Conservation (phyloP, 2,888 invertebrate genomes). For the Pimpla rufipes region DNA sequence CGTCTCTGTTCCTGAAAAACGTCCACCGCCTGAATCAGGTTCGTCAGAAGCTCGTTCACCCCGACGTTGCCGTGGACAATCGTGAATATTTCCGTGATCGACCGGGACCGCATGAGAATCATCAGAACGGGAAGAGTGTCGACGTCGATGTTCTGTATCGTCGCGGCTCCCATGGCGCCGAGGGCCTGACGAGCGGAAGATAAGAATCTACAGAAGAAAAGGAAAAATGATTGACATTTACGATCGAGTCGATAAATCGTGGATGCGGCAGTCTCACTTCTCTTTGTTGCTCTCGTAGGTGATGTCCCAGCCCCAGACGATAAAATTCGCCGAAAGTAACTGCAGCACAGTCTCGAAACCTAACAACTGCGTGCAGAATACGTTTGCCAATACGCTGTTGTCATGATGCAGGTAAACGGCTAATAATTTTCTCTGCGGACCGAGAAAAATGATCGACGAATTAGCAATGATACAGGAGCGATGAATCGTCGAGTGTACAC, state of each 20-base stretch:
- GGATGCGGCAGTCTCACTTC: conserved; percentile 86
- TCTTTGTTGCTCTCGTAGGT: conserved; percentile 95
- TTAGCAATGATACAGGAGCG: too few relatives aligned
- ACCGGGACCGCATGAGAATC: conserved; percentile 94
- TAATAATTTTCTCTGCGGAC: conserved; percentile 93
- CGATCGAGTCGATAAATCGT: conserved; percentile 8
- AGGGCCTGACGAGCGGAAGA: conserved; percentile 91
- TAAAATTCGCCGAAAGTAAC: conserved; percentile 95
- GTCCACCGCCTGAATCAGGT: conserved; percentile 95
- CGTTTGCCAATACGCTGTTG: conserved; percentile 96
- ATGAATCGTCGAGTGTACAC: too few relatives aligned
- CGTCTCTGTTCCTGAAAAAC: conserved; percentile 92
- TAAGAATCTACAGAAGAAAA: conserved; percentile 88
- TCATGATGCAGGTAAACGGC: conserved; percentile 99
- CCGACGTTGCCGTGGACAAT: conserved; percentile 96
- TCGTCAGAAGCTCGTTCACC: conserved; percentile 94
- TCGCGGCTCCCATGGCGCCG: conserved; percentile 93
- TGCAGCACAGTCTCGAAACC: conserved; percentile 97
- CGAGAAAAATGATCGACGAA: conserved; percentile 51
- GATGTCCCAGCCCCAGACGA: conserved; percentile 99
- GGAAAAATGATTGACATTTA: conserved; percentile 29
- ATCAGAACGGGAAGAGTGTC: conserved; percentile 96
- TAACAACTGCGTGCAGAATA: conserved; percentile 97
- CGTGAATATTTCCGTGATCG: conserved; percentile 95
- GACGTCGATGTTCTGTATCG: conserved; percentile 93